phyloP scores from a whole-genome alignment of 2,797 vertebrate species.

The Muscicapa striata region DNA sequence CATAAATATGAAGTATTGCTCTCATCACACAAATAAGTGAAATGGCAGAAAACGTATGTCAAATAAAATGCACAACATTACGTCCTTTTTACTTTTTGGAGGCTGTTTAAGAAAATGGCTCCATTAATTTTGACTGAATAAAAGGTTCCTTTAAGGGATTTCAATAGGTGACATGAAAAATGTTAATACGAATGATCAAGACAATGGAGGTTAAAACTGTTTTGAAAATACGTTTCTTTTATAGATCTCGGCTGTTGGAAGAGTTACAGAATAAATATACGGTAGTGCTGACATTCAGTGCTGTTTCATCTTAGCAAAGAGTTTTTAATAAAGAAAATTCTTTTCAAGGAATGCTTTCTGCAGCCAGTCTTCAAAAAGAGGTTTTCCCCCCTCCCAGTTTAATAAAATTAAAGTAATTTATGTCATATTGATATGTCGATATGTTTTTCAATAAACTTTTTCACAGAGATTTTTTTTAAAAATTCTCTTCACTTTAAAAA shows the following conservation, averaged over 20 bases:
- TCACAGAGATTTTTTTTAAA: conserved; percentile 61
- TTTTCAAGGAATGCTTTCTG: conserved; percentile 71
- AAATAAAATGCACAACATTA: conserved; percentile 69
- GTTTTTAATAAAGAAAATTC: conserved; percentile 72
- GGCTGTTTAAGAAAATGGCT: conserved; percentile 59
- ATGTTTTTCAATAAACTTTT: conserved; percentile 82
- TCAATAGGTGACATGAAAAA: conserved; percentile 72
- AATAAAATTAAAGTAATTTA: conserved; percentile 80
- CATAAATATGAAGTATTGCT: conserved; percentile 46
- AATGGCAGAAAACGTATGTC: conserved; percentile 67
- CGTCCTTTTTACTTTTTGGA: conserved; percentile 58
- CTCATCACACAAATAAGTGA: conserved; percentile 61
- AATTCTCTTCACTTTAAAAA: conserved; percentile 75
- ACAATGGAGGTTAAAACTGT: conserved; percentile 79
- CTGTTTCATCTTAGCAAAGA: conserved; percentile 64
- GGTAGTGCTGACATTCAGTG: conserved; percentile 72
- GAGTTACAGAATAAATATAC: conserved; percentile 77
- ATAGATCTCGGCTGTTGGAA: conserved; percentile 69
- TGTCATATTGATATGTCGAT: conserved; percentile 80
- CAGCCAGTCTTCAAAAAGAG: conserved; percentile 66
- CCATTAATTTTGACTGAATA: conserved; percentile 77
- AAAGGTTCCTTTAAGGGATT: conserved; percentile 69
- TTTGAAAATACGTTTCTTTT: conserved; percentile 78
- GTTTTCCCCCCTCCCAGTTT: conserved; percentile 59
- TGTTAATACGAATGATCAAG: conserved; percentile 66